Percentiles rank a stretch among this genome's conserved stretches.
phyloP scores from a whole-genome alignment of 92 coral and sea anemone genomes.

The Zoanthus sansibaricus region DNA sequence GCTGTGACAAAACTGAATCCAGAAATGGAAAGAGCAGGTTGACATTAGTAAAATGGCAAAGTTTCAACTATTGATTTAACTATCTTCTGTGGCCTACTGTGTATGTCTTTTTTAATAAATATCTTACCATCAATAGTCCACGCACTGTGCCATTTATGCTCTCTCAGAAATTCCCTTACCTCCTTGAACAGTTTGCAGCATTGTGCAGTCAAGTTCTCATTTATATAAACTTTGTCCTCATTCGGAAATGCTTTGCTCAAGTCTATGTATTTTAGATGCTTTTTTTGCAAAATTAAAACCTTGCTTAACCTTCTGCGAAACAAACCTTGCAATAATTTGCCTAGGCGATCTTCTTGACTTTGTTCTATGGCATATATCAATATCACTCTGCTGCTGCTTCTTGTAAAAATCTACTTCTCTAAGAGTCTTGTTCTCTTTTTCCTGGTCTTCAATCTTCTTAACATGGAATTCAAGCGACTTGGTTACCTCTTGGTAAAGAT shows the following conservation, averaged over 20 bases:
- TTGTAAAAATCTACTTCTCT: slow-evolving; percentile 25
- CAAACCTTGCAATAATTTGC: slow-evolving; percentile 25
- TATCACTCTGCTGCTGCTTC: slow-evolving; percentile 24
- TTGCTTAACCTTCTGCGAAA: slow-evolving; percentile 18
- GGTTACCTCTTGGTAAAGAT: slow-evolving; percentile 25
- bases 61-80: too few species aligned
- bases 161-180: slow-evolving; percentile 5
- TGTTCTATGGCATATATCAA: slow-evolving; percentile 22
- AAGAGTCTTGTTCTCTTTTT: slow-evolving; percentile 26
- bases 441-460: slow-evolving; percentile 26
- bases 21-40: too few species aligned
- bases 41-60: too few species aligned
- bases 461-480: slow-evolving; percentile 10
- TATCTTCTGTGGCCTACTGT: slow-evolving; percentile 7
- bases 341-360: slow-evolving; percentile 26
- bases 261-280: slow-evolving; percentile 3
- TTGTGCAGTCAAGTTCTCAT: slow-evolving; percentile 16
- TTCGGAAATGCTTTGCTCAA: slow-evolving; percentile 8
- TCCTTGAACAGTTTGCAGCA: slow-evolving; percentile 24
- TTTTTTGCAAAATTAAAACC: neutral
- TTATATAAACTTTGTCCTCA: neutral
- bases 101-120: neutral
- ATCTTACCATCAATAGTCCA: slow-evolving; percentile 24
- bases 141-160: slow-evolving; percentile 12
- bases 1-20: too few species aligned